Percentiles rank a stretch among this genome's conserved stretches.
These are phyloP conservation scores for Zaprionus vittiger DNA, from an alignment of 1,140 invertebrate genomes.

Conservation along the genomic window DNA sequence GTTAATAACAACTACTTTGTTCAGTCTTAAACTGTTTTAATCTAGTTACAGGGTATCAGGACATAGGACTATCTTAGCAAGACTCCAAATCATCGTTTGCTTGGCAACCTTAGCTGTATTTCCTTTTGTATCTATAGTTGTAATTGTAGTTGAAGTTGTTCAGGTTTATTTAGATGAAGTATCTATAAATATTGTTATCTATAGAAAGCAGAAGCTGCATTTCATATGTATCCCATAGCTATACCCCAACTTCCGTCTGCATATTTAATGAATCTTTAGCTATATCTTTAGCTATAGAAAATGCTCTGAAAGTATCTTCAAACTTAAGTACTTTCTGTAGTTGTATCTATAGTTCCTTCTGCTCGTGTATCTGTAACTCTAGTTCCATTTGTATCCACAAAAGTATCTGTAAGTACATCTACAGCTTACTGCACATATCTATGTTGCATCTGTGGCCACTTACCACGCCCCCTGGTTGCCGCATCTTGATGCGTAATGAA, in stretches of 20 bases:
- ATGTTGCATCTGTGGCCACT: not conserved
- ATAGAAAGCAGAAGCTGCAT: too few relatives aligned
- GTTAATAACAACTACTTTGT: too few relatives aligned
- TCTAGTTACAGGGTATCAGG: not conserved
- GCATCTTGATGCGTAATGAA: conserved; percentile 53
- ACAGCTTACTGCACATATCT: not conserved
- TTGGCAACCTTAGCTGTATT: not conserved
- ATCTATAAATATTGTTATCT: not conserved
- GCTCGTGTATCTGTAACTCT: not conserved
- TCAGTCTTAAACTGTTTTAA: too few relatives aligned
- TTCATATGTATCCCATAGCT: not conserved
- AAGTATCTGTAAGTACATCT: not conserved
- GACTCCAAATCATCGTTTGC: not conserved
- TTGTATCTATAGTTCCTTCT: not conserved
- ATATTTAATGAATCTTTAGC: not conserved
- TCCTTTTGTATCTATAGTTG: not conserved
- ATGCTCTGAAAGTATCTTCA: not conserved
- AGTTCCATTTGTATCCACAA: not conserved
- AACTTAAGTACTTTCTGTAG: not conserved
- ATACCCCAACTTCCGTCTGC: too few relatives aligned
- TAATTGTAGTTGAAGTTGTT: not conserved
- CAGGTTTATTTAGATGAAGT: not conserved
- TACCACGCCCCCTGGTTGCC: not conserved
- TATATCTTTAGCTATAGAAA: not conserved
- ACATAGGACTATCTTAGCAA: not conserved